phyloP scores from a whole-genome alignment of 2,113 vertebrate genomes.

The Zapus hudsonius region DNA sequence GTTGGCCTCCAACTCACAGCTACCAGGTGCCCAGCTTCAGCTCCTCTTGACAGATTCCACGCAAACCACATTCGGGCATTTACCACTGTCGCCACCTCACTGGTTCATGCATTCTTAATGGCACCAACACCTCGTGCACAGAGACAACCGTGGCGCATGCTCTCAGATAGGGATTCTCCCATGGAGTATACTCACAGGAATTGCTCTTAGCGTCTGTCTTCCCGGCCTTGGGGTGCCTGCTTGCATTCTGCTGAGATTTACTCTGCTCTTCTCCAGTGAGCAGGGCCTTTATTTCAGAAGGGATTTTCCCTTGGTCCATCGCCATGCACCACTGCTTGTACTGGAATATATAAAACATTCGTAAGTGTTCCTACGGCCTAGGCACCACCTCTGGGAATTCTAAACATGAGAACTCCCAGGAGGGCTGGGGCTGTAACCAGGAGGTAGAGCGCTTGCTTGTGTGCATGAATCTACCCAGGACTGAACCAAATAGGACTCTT shows the following conservation, averaged over 20 bases:
- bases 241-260: conserved; percentile 85
- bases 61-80: conserved; percentile 9
- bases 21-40: neutral
- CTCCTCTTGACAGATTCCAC: neutral
- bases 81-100: neutral
- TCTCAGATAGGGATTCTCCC: neutral
- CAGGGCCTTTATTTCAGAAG: conserved; percentile 97
- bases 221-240: conserved; percentile 87
- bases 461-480: neutral
- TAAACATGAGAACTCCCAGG: neutral
- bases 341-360: conserved; percentile 83
- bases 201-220: conserved; percentile 87
- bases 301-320: conserved; percentile 99
- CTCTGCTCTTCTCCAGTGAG: conserved; percentile 95
- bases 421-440: neutral
- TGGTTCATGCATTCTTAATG: neutral
- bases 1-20: neutral
- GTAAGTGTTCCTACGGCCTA: neutral
- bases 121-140: neutral
- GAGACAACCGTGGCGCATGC: neutral
- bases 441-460: neutral
- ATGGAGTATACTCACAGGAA: conserved; percentile 82
- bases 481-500: neutral
- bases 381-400: conserved; percentile 8
- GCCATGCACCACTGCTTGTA: conserved; percentile 99